Conservation (phyloP, 2,797 vertebrate species). For the Oreochromis grahami region DNA sequence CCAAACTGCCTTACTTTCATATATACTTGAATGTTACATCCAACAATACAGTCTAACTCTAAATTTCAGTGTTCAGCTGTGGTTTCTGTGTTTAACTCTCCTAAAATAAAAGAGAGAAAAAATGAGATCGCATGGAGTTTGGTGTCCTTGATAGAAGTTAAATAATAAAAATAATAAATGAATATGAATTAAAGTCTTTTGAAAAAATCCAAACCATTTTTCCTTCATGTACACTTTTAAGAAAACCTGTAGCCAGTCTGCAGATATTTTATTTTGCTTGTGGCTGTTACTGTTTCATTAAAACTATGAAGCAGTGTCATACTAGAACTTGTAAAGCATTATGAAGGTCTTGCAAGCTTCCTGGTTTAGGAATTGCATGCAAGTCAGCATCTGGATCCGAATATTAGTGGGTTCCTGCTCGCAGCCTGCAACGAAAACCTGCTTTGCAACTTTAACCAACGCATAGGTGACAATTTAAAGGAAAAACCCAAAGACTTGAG, state of each 20-base stretch:
- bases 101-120: background rate
- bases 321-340: background rate
- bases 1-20: constrained; percentile 1
- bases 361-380: constrained; percentile 31
- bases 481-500: background rate
- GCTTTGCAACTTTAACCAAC: background rate
- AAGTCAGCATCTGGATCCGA: constrained; percentile 18
- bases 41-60: background rate
- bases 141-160: background rate
- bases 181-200: background rate
- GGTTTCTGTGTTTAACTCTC: background rate
- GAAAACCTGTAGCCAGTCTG: background rate
- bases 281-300: background rate
- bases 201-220: background rate
- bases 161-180: background rate
- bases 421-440: constrained; percentile 12
- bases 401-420: constrained; percentile 1
- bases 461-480: background rate
- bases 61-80: background rate
- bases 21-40: background rate
- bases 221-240: background rate
- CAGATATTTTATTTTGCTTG: background rate
- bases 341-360: background rate
- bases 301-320: background rate
- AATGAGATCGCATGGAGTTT: background rate